These are phyloP conservation scores for Turdus rufiventris DNA, from an alignment of 2,113 vertebrate species.

Conservation along the genomic window DNA sequence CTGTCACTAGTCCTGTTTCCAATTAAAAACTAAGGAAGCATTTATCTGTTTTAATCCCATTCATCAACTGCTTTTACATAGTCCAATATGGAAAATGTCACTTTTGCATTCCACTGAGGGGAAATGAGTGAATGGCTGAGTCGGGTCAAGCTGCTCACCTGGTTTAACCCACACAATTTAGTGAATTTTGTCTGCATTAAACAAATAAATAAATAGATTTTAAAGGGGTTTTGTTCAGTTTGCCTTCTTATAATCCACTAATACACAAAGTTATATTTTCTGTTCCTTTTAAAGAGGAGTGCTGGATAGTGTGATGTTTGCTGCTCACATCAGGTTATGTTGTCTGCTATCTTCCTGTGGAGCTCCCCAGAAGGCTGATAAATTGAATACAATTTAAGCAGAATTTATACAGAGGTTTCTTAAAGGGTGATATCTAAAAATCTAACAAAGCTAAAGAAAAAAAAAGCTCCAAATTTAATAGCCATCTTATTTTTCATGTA, in stretches of 20 bases:
- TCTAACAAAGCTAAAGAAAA: not conserved
- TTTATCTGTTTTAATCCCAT: not conserved
- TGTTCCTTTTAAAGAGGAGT: not conserved
- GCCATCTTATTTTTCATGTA: not conserved
- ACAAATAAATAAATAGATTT: not conserved
- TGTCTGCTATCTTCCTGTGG: not conserved
- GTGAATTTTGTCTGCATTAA: not conserved
- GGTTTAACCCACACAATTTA: not conserved
- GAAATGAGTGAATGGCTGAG: accelerated
- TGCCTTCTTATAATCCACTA: not conserved
- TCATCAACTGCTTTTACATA: not conserved
- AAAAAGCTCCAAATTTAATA: constrained; percentile 8
- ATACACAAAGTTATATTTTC: not conserved
- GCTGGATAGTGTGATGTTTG: not conserved
- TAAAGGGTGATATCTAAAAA: not conserved
- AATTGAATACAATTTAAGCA: not conserved
- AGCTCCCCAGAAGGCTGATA: not conserved
- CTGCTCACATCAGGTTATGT: not conserved
- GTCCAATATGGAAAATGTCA: not conserved
- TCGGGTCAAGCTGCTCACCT: not conserved
- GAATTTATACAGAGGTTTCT: not conserved
- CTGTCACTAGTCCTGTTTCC: not conserved
- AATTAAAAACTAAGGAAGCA: constrained; percentile 3
- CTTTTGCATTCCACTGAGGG: accelerated
- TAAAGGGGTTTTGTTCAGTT: not conserved